phyloP scores from a whole-genome alignment of 2,888 invertebrate genomes.

The Hanleya hanleyi region DNA sequence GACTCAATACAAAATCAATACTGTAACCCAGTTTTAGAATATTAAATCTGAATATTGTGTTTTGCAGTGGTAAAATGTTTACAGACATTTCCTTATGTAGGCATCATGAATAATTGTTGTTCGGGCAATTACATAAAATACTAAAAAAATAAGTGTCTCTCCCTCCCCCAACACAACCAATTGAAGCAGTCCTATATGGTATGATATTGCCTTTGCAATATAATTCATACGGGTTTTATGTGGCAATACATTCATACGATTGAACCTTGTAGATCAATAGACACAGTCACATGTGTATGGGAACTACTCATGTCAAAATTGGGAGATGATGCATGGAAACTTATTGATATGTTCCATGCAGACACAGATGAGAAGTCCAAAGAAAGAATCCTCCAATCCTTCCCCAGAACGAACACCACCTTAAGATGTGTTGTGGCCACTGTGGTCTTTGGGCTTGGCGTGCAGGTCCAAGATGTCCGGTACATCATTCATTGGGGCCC shows the following conservation, averaged over 20 bases:
- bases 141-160: too few species aligned
- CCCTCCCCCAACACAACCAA: too few species aligned
- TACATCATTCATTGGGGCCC: too few species aligned
- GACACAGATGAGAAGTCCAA: background rate
- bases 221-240: background rate
- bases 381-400: background rate
- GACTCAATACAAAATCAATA: background rate
- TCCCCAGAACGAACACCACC: background rate
- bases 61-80: background rate
- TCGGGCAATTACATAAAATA: too few species aligned
- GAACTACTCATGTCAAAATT: background rate
- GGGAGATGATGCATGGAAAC: background rate
- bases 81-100: background rate
- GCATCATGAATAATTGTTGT: background rate
- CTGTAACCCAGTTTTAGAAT: too few species aligned
- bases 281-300: background rate
- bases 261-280: background rate
- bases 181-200: too few species aligned
- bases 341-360: background rate
- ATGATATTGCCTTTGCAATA: too few species aligned
- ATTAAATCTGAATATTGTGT: background rate
- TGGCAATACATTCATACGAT: background rate
- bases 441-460: background rate
- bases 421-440: background rate
- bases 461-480: background rate